These are phyloP conservation scores for Metaphire vulgaris DNA, from an alignment of 1,140 invertebrate species.

Conservation along the genomic window DNA sequence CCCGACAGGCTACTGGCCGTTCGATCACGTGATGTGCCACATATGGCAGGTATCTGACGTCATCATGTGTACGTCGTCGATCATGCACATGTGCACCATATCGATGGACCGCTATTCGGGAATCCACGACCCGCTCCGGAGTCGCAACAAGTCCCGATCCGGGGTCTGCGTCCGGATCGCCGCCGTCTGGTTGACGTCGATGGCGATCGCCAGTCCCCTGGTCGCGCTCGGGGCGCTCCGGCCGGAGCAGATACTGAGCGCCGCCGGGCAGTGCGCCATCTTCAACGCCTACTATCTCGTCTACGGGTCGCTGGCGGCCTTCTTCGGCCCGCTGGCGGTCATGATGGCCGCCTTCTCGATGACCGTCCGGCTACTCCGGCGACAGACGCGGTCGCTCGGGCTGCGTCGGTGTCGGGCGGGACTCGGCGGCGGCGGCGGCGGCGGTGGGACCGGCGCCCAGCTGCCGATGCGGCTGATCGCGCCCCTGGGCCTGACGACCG, in stretches of 20 bases:
- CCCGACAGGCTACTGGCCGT: conserved; percentile 85
- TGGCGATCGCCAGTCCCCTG: conserved; percentile 75
- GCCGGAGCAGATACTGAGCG: conserved; percentile 39
- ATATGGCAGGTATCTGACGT: conserved; percentile 76
- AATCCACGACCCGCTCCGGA: conserved; percentile 79
- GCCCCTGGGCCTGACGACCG: not conserved
- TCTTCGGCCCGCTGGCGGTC: conserved; percentile 88
- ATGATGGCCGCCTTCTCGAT: conserved; percentile 91
- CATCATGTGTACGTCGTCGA: conserved; percentile 82
- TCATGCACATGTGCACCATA: conserved; percentile 60
- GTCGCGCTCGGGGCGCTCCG: conserved; percentile 70
- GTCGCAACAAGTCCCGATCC: conserved; percentile 71
- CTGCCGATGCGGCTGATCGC: not conserved
- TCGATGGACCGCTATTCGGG: conserved; percentile 65
- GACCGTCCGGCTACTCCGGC: conserved; percentile 17
- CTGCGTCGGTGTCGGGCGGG: not conserved
- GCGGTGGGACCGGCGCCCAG: not conserved
- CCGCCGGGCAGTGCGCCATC: conserved; percentile 52
- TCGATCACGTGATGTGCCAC: conserved; percentile 80
- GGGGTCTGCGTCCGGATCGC: conserved; percentile 70
- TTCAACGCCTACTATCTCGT: conserved; percentile 81
- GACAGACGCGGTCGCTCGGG: not conserved
- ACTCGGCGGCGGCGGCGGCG: too few relatives aligned
- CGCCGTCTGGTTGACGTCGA: conserved; percentile 75
- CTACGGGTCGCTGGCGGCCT: conserved; percentile 68